Percentiles rank a stretch among this genome's conserved stretches.
Conservation (phyloP, 2,888 invertebrate species). For the Caenorhabditis virilis region DNA sequence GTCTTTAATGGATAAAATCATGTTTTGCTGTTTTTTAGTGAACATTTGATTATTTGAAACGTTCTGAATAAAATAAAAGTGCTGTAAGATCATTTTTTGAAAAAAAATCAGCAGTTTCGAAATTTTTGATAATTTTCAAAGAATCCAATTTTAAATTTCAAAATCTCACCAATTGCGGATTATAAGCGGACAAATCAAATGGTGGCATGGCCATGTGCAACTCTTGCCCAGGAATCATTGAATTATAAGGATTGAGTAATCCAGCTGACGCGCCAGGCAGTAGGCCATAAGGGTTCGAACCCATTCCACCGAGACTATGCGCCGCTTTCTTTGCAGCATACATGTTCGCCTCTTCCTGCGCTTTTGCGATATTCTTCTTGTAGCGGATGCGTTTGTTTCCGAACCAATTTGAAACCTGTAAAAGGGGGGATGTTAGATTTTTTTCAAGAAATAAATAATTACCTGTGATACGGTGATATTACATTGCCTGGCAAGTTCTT, state of each 20-base stretch:
- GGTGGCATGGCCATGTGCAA: slow-evolving; percentile 48
- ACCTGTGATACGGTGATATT: slow-evolving; percentile 97
- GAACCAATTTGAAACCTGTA: slow-evolving; percentile 87
- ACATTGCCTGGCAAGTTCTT: slow-evolving; percentile 97
- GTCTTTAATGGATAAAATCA: too few relatives aligned
- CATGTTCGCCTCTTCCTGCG: slow-evolving; percentile 97
- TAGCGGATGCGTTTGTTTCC: slow-evolving; percentile 99
- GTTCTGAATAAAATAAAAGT: too few relatives aligned
- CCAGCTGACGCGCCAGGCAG: slow-evolving; percentile 34
- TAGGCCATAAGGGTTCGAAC: slow-evolving; percentile 43
- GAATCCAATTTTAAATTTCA: neutral
- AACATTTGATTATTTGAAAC: too few relatives aligned
- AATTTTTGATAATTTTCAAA: neutral
- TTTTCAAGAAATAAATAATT: neutral
- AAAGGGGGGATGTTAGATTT: neutral
- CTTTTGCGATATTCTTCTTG: slow-evolving; percentile 98
- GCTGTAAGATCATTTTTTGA: slow-evolving; percentile 2
- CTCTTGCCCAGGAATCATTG: slow-evolving; percentile 54
- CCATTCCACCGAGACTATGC: slow-evolving; percentile 59
- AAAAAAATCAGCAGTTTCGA: neutral
- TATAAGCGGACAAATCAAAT: slow-evolving; percentile 53
- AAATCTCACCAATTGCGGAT: slow-evolving; percentile 50
- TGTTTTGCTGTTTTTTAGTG: too few relatives aligned
- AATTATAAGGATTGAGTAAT: slow-evolving; percentile 50
- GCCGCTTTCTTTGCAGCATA: slow-evolving; percentile 95